Evolutionary conservation across 2,113 vertebrate species (phyloP).

Genomic region (Pituophis catenifer): DNA sequence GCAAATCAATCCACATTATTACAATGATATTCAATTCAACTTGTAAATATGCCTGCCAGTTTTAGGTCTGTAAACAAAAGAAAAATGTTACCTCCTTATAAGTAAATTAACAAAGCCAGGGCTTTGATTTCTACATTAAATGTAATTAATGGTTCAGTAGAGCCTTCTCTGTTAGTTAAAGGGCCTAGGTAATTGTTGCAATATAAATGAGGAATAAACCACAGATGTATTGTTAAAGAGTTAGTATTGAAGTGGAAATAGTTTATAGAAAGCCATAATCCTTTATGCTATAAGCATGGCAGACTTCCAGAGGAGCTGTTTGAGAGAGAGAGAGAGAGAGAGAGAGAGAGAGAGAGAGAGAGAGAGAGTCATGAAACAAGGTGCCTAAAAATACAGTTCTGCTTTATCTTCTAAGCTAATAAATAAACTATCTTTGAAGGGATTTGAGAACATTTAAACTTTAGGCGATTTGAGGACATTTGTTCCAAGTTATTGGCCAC

Average conservation of each 20-base stretch:
- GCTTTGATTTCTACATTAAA: neutral
- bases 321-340: neutral
- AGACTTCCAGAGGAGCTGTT: neutral
- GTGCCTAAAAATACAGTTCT: neutral
- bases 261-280: conserved; percentile 2
- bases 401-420: neutral
- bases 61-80: neutral
- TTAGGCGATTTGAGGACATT: neutral
- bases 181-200: neutral
- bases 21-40: neutral
- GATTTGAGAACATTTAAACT: neutral
- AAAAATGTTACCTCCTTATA: neutral
- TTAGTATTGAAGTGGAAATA: neutral
- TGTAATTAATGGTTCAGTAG: conserved; percentile 13
- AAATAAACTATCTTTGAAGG: neutral
- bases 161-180: conserved; percentile 1
- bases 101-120: conserved; percentile 7
- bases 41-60: neutral
- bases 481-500: neutral
- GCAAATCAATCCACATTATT: neutral
- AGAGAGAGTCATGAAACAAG: neutral
- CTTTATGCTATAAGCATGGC: neutral
- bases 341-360: too few species aligned
- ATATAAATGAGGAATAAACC: conserved; percentile 21
- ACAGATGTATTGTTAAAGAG: conserved; percentile 12